These are phyloP conservation scores for Drosophila differens DNA, from an alignment of 2,888 invertebrate species.

Conservation along the genomic window DNA sequence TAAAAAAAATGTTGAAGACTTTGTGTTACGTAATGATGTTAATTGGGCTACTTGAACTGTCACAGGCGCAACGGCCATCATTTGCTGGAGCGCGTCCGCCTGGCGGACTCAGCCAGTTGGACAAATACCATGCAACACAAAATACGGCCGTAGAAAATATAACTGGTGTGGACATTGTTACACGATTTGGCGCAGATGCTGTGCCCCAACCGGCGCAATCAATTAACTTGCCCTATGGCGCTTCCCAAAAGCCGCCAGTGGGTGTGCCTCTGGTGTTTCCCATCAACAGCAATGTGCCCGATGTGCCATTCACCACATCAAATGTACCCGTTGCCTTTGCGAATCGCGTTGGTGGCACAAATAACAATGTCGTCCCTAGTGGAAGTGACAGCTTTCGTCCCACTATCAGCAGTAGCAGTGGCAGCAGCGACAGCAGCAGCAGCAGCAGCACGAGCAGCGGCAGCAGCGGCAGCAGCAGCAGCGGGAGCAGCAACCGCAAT, in stretches of 20 bases:
- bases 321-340: conserved; percentile 29
- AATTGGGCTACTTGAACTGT: conserved; percentile 35
- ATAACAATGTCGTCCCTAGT: conserved; percentile 6
- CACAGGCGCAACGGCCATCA: conserved; percentile 87
- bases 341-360: conserved; percentile 64
- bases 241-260: conserved; percentile 74
- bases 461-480: conserved; percentile 6
- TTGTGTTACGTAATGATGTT: conserved; percentile 32
- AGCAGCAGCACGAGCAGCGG: neutral
- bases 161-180: conserved; percentile 77
- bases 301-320: neutral
- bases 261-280: conserved; percentile 76
- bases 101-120: conserved; percentile 87
- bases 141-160: conserved; percentile 59
- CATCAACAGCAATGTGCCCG: conserved; percentile 40
- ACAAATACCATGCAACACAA: conserved; percentile 83
- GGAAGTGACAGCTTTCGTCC: conserved; percentile 10
- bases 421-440: neutral
- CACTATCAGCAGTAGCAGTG: neutral
- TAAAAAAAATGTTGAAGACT: conserved; percentile 38
- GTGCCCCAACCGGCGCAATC: conserved; percentile 84
- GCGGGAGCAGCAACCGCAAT: neutral
- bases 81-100: conserved; percentile 88
- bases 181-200: conserved; percentile 86
- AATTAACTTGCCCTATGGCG: conserved; percentile 57